These are phyloP conservation scores for Huso huso DNA, from an alignment of 2,797 vertebrate genomes.

Conservation along the genomic window DNA sequence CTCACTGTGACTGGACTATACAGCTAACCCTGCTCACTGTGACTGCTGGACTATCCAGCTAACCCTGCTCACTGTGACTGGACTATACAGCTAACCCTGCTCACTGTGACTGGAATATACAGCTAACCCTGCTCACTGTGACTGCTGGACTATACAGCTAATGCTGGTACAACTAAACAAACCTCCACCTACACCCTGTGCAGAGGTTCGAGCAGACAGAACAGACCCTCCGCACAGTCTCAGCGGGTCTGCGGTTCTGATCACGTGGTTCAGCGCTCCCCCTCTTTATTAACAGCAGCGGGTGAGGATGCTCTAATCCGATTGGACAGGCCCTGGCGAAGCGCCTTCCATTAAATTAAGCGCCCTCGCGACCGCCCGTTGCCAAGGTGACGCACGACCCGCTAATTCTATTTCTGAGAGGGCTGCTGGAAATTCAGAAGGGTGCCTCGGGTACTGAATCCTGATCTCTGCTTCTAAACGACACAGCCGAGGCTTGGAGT, in stretches of 20 bases:
- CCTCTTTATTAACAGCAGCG: constrained; percentile 49
- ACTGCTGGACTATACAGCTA: not conserved
- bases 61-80: too few relatives aligned
- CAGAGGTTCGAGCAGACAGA: not conserved
- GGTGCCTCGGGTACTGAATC: too few relatives aligned
- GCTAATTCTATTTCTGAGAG: constrained; percentile 52
- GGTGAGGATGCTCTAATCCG: constrained; percentile 52
- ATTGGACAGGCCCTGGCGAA: constrained; percentile 54
- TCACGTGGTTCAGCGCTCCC: constrained; percentile 14
- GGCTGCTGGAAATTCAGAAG: too few relatives aligned
- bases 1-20: too few relatives aligned
- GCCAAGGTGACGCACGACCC: constrained; percentile 55
- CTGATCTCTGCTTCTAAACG: too few relatives aligned
- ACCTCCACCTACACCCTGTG: not conserved
- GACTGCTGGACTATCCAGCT: too few relatives aligned
- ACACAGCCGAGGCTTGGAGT: too few relatives aligned
- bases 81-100: too few relatives aligned
- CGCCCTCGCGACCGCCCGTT: constrained; percentile 40
- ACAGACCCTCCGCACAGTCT: not conserved
- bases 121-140: too few relatives aligned
- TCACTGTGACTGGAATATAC: too few relatives aligned
- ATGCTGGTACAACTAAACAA: not conserved
- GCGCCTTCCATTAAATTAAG: constrained; percentile 47
- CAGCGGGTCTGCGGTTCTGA: too few relatives aligned
- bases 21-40: too few relatives aligned